Evolutionary conservation across 2,113 vertebrate genomes (phyloP).

Genomic region (Apeltes quadracus): DNA sequence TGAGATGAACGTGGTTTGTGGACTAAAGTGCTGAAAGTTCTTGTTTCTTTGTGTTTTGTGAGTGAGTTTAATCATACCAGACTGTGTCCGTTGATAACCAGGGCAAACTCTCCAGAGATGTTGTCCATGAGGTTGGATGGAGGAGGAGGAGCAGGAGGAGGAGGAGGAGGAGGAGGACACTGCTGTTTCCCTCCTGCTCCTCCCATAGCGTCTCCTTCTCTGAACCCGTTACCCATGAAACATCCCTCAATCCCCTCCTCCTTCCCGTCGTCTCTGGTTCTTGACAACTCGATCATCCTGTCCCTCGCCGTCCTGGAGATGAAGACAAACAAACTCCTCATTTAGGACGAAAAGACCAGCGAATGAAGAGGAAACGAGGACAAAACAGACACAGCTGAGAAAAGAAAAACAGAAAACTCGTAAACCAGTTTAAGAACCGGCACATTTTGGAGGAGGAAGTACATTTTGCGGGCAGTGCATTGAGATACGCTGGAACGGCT

Average conservation of each 20-base stretch:
- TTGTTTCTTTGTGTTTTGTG: not conserved
- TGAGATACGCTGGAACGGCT: not conserved
- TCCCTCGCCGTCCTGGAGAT: constrained; percentile 86
- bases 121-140: constrained; percentile 85
- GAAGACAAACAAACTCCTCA: constrained; percentile 14
- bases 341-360: not conserved
- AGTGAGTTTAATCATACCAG: constrained; percentile 80
- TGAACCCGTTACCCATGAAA: constrained; percentile 80
- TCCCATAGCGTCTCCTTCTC: constrained; percentile 52
- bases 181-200: constrained; percentile 55
- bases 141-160: constrained; percentile 46
- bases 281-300: constrained; percentile 84
- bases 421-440: not conserved
- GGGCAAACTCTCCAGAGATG: constrained; percentile 88
- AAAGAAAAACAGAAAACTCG: not conserved
- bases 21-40: constrained; percentile 8
- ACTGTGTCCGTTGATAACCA: constrained; percentile 93
- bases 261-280: constrained; percentile 66
- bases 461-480: not conserved
- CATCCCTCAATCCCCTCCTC: constrained; percentile 80
- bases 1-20: not conserved
- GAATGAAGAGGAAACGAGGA: not conserved
- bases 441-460: not conserved
- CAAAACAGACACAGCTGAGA: constrained; percentile 5
- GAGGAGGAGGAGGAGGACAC: constrained; percentile 31